phyloP scores from a whole-genome alignment of 1,140 invertebrate species.

The Habropoda laboriosa region DNA sequence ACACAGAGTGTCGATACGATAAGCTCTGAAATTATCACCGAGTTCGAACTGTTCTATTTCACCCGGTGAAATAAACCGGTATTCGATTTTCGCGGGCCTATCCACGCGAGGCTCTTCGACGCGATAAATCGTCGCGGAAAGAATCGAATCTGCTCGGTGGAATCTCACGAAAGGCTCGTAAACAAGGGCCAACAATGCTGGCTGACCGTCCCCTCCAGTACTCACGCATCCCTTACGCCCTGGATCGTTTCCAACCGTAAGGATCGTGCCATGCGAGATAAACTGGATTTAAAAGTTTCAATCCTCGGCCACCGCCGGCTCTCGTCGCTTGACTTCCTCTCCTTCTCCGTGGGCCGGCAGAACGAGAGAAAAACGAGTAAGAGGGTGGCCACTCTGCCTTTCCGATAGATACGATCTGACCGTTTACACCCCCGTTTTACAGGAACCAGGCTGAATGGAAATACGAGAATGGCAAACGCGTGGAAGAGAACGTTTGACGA shows the following conservation, averaged over 20 bases:
- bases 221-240: constrained; percentile 64
- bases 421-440: constrained; percentile 64
- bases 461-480: constrained; percentile 46
- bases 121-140: constrained; percentile 61
- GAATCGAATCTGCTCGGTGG: constrained; percentile 73
- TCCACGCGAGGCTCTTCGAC: constrained; percentile 52
- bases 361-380: constrained; percentile 39
- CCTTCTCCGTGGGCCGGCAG: not conserved
- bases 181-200: constrained; percentile 80
- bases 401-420: constrained; percentile 75
- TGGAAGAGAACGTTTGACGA: constrained; percentile 40
- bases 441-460: constrained; percentile 66
- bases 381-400: constrained; percentile 68
- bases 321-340: constrained; percentile 45
- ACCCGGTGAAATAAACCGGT: not conserved
- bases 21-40: not conserved
- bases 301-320: constrained; percentile 68
- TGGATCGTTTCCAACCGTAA: constrained; percentile 53
- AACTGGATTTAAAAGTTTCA: constrained; percentile 81
- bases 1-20: not conserved
- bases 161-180: constrained; percentile 80
- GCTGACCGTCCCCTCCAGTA: constrained; percentile 74
- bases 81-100: constrained; percentile 49
- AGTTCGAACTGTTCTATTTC: not conserved
- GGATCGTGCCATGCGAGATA: constrained; percentile 76